Evolutionary conservation across 2,888 invertebrate genomes (phyloP), one percentile per base, ranked within the genome.

Genomic region (Portevinia maculata): DNA sequence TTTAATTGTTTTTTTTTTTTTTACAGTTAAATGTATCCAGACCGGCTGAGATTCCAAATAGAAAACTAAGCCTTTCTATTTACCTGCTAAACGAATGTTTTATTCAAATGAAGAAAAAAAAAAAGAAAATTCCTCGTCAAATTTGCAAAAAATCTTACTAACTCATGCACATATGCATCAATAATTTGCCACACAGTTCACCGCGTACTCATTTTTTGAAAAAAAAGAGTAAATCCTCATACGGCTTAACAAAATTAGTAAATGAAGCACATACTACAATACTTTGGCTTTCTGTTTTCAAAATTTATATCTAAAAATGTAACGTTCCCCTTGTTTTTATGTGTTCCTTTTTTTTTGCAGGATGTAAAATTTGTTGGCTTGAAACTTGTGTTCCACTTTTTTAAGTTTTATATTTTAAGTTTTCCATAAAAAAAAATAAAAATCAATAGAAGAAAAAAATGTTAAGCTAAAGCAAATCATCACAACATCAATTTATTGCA

Each of bases 341-440:
- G 39, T 78, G 32, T 79, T 74, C 50, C 69, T 67, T 52, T 67
- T 70, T 64, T 55, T 64, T 78, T 84, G 8, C 86, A 87, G 86
- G 84, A 86, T 86, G 86, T 87, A 85, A 86, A 85, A 71, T 86
- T 24, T 67, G 84, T 84, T 78, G 71, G 78, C 78, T 71, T 78
- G 28, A 78, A 83, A 78, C 78, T 83, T 83, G 71, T 78, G 83
- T 83, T 83, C 71, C 62, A 71, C 64, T 71, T 71, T 78, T 65
- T 83, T 71, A 83, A 70, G 64, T 81, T 65, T 44, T 53, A 52
- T 62, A 32, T 65, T 64, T 55, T 50, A 32, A 59, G 28, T 69
- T 71, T 60, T 53, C 39, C 46, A 70, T 64, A 67, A 74, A 59
- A 53, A 5, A 44, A 34, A 65, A 74, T 41, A 48, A 60, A 52